phyloP scores from a whole-genome alignment of 2,113 vertebrate genomes.

The Anser brachyrhynchus region DNA sequence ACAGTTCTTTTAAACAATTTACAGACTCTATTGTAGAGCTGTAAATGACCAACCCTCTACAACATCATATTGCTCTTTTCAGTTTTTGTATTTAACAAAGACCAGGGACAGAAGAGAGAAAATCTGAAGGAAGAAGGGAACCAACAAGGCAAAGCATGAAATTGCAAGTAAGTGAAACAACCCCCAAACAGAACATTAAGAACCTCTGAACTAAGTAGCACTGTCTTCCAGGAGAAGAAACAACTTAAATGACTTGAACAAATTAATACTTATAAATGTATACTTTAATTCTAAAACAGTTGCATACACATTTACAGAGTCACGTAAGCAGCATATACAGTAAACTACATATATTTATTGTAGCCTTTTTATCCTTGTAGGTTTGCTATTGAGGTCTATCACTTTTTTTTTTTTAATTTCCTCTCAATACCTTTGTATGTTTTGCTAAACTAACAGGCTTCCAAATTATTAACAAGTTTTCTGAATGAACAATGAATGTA shows the following conservation, averaged over 20 bases:
- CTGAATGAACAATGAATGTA: neutral
- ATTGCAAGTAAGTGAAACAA: neutral
- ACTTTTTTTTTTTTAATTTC: neutral
- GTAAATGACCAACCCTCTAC: neutral
- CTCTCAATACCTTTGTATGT: neutral
- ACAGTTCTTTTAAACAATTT: neutral
- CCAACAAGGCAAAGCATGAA: neutral
- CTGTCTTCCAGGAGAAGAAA: neutral
- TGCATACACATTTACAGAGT: conserved; percentile 22
- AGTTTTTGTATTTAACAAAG: neutral
- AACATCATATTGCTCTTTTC: neutral
- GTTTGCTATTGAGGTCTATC: neutral
- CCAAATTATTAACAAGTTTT: neutral
- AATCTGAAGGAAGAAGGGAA: neutral
- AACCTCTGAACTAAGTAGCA: neutral
- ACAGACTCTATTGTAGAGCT: neutral
- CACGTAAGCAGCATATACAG: neutral
- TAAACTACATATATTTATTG: neutral
- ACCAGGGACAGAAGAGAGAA: neutral
- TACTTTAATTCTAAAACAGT: conserved; percentile 34
- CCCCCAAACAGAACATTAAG: neutral
- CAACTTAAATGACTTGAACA: neutral
- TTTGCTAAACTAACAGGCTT: neutral
- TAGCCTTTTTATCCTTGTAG: neutral
- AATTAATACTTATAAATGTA: neutral